These are phyloP conservation scores for Crambe crambe DNA, from an alignment of 37 sponge, comb jelly and placozoan genomes.

Conservation along the genomic window DNA sequence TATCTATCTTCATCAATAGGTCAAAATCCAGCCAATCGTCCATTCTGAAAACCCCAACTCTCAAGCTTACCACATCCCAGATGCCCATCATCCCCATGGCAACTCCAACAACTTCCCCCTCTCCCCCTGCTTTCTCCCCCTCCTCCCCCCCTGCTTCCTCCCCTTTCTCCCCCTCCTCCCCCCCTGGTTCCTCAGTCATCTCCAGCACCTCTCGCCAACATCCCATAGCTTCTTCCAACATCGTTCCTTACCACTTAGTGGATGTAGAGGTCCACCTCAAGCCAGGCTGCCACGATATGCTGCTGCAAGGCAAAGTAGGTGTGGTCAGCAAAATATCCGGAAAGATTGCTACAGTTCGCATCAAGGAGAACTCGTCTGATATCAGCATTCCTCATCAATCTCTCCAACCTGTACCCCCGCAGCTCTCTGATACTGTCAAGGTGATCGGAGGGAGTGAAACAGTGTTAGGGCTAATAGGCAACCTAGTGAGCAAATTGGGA, in stretches of 20 bases:
- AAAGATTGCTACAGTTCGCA: neutral
- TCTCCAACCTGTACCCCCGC: neutral
- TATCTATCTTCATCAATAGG: too few species aligned
- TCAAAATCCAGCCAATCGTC: neutral
- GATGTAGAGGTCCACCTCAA: conserved; percentile 9
- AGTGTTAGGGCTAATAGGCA: neutral
- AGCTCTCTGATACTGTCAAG: neutral
- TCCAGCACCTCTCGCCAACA: neutral
- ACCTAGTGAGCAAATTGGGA: neutral
- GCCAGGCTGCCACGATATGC: neutral
- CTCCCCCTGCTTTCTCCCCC: neutral
- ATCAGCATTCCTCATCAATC: conserved; percentile 3
- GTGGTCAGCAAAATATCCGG: conserved; percentile 2
- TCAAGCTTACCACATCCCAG: neutral
- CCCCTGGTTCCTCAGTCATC: neutral
- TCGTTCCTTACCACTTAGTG: neutral
- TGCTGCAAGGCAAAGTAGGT: neutral
- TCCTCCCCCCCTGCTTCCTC: neutral
- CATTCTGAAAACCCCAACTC: neutral
- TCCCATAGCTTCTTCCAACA: neutral
- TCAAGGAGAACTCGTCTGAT: conserved; percentile 4
- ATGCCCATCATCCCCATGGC: neutral
- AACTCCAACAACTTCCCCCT: neutral
- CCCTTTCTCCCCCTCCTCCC: neutral
- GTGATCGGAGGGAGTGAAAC: conserved; percentile 4